A percentile compares a stretch with the other conserved stretches of the same genome.
Evolutionary conservation across 2,888 invertebrate species (phyloP).

Genomic region (Eilema depressum): DNA sequence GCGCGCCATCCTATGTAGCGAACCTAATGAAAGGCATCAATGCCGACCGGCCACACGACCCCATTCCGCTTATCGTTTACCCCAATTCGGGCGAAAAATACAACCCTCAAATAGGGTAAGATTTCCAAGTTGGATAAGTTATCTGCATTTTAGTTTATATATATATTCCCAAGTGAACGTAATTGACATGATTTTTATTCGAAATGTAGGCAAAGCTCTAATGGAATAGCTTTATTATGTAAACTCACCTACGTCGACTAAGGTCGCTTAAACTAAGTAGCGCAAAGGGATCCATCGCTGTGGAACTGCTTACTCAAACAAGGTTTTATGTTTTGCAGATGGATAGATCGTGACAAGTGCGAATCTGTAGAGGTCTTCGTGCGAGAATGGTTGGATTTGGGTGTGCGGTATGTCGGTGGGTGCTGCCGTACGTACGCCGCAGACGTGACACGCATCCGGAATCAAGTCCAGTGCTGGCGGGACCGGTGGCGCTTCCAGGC

Average conservation of each 20-base stretch:
- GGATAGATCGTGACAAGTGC: constrained; percentile 91
- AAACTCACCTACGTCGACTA: constrained; percentile 8
- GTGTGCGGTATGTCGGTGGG: constrained; percentile 95
- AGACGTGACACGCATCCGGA: constrained; percentile 91
- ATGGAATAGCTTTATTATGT: constrained; percentile 23
- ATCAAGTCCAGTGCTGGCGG: constrained; percentile 86
- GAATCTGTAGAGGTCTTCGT: constrained; percentile 91
- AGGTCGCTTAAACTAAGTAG: background rate
- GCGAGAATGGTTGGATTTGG: constrained; percentile 92
- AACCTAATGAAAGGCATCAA: constrained; percentile 81
- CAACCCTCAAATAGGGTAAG: constrained; percentile 89
- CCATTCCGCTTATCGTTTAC: constrained; percentile 94
- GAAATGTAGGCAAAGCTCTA: constrained; percentile 28
- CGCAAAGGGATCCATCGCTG: constrained; percentile 4
- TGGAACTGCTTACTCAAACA: constrained; percentile 12
- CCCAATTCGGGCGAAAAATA: constrained; percentile 97
- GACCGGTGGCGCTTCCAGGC: constrained; percentile 76
- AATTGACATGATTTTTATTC: constrained; percentile 41
- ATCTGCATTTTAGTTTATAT: constrained; percentile 36
- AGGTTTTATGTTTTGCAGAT: constrained; percentile 76
- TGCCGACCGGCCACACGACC: constrained; percentile 79
- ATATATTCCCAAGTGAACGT: constrained; percentile 42
- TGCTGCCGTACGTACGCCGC: constrained; percentile 96
- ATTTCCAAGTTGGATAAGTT: constrained; percentile 53
- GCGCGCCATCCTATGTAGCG: constrained; percentile 83